Base-by-base conservation (phyloP, 2,888 invertebrate genomes). In the Agapostemon virescens region DNA sequence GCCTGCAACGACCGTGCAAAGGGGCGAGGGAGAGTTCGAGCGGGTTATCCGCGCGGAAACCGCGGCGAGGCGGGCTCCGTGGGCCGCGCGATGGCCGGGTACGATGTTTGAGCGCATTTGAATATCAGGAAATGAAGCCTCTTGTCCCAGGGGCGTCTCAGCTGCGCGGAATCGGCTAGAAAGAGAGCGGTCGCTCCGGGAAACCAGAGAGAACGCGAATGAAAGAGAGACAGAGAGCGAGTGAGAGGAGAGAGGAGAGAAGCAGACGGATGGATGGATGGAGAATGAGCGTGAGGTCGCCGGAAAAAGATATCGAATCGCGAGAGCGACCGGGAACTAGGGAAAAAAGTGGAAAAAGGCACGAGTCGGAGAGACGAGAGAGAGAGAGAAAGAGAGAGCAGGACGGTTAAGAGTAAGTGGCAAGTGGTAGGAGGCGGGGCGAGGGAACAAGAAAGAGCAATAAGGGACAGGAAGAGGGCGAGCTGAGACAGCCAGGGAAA, bases 81-180 rank as follows among this genome's bases (percentile, higher is more conserved):
- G 72, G 81, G 77, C 78, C 79, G 84, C 79, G 77, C 86, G 89
- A 89, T 79, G 78, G 87, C 58, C 64, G 79, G 86, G 83, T 87
- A 88, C 90, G 90, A 92, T 92, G 91, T 91, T 92, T 91, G 91
- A 92, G 82, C 91, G 87, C 90, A 92, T 92, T 92, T 92, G 91
- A 92, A 92, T 92, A 92, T 92, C 91, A 90, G 92, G 91, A 92
- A 92, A 92, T 92, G 91, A 92, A 92, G 90, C 90, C 89, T 88
- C 90, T 87, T 86, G 87, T 89, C 90, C 87, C 90, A 85, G 78
- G 85, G 85, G 86, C 78, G 77, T 80, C 79, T 73, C 74, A 68
- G 78, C 78, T 58, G 79, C 71, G 86, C 63, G 73, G 66, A 72
- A 74, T 68, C 26, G 68, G 69, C 49, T 36, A n/a, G 68, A 70